Evolutionary conservation across 2,888 invertebrate species (phyloP), one percentile per base, ranked within the genome.

Genomic region (Macrosoma leucophasiata): DNA sequence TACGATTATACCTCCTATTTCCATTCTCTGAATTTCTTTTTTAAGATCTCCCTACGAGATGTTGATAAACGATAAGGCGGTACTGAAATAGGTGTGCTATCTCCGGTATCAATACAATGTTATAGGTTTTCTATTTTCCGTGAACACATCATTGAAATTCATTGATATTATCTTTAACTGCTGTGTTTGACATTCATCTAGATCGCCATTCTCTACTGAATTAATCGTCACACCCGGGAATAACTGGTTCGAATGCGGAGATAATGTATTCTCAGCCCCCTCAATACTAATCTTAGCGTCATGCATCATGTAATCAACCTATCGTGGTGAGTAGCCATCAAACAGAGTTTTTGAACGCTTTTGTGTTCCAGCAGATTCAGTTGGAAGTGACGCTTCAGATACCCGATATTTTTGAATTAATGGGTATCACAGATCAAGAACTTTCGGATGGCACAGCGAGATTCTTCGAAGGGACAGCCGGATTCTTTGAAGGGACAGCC

Each of bases 41-140:
- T 19, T 19, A 1, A 39, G 13, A 32, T 17, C 9, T 18, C 28
- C 7, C 5, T 22, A 8, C 15, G 48, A 0, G 39, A 35, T 7
- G 58, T 47, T 4, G 56, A 52, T 22, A 64, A 34, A 17, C 58
- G 36, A 36, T 62, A 62, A 0, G 60, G 60, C 1, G 61, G 56
- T 8, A 52, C 44, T 1, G 62, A 39, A 26, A 64, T 53, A 4
- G 63, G 61, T 4, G 4, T n/a, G 12, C 36, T 22, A 10, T 29
- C 13, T 1, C 24, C 21, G 1, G 36, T 39, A 8, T 39, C 32
- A 1, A 45, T 45, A 2, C 1, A 1, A 19, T 42, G 31, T 15
- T 34, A 15, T 17, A 7, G 45, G 45, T n/a, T 29, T 11, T 2
- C 32, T 24, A 27, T 25, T 42, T 2, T 36, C 13, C 4, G 8